Percentiles rank a stretch among this genome's conserved stretches.
phyloP scores from a whole-genome alignment of 1,140 invertebrate species.

The Drosophila obscura region DNA sequence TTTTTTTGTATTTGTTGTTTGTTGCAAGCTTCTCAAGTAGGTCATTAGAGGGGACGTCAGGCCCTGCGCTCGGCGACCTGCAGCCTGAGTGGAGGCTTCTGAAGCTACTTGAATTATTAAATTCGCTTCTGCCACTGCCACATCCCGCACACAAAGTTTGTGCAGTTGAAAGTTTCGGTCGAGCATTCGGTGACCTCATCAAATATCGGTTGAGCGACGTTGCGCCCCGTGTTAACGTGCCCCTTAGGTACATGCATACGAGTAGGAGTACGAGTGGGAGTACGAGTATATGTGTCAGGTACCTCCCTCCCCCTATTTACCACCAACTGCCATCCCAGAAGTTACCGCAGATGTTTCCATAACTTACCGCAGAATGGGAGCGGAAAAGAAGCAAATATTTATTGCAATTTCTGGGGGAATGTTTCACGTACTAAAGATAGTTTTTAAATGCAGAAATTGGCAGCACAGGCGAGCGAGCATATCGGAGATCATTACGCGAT shows the following conservation, averaged over 20 bases:
- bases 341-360: constrained; percentile 3
- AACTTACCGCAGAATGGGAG: constrained; percentile 47
- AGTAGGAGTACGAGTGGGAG: no score
- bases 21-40: constrained; percentile 52
- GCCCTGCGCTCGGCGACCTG: constrained; percentile 18
- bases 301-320: constrained; percentile 14
- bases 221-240: constrained; percentile 1
- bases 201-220: constrained; percentile 1
- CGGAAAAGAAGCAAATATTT: constrained; percentile 25
- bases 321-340: not conserved
- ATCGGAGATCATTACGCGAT: constrained; percentile 8
- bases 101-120: constrained; percentile 79
- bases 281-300: not conserved
- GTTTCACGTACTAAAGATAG: not conserved
- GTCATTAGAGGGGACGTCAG: constrained; percentile 69
- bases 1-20: constrained; percentile 45
- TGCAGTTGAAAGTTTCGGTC: constrained; percentile 45
- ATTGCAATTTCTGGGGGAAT: constrained; percentile 33
- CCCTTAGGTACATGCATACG: constrained; percentile 16
- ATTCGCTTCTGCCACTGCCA: constrained; percentile 36
- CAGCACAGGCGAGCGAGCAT: not conserved
- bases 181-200: constrained; percentile 1
- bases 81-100: not conserved
- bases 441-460: constrained; percentile 7
- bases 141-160: constrained; percentile 44